Conservation (phyloP, 2,888 invertebrate species). For the Synergus itoensis region DNA sequence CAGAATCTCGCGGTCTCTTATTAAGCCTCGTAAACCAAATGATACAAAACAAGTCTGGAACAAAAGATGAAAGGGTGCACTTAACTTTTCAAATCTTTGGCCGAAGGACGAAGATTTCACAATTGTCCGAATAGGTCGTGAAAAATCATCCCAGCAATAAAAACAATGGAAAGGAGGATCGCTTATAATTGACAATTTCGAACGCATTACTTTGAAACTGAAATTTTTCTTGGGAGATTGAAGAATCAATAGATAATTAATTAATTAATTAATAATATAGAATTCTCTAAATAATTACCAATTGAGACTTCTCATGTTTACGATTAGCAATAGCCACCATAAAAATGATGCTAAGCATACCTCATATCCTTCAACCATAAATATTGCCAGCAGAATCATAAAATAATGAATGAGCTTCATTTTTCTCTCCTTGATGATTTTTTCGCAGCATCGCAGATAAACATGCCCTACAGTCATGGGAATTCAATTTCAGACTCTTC, state of each 20-base stretch:
- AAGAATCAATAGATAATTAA: too few relatives aligned
- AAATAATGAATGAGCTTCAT: conserved; percentile 32
- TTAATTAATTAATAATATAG: too few relatives aligned
- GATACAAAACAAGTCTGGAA: conserved; percentile 23
- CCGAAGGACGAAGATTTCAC: background rate
- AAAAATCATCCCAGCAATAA: background rate
- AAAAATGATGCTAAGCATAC: conserved; percentile 19
- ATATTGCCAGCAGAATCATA: conserved; percentile 6
- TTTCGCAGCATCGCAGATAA: background rate
- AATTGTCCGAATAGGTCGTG: background rate
- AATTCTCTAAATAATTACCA: background rate
- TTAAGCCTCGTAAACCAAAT: conserved; percentile 31
- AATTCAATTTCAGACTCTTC: conserved; percentile 31
- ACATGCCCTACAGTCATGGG: conserved; percentile 34
- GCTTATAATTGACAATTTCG: too few relatives aligned
- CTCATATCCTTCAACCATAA: background rate
- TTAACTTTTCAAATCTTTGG: conserved; percentile 17
- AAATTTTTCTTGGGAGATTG: too few relatives aligned
- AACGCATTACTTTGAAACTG: too few relatives aligned
- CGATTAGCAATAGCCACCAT: background rate
- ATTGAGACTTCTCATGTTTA: background rate
- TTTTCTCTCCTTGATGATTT: conserved; percentile 26
- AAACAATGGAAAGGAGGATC: background rate
- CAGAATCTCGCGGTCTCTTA: conserved; percentile 12
- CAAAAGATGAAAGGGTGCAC: conserved; percentile 25